These are phyloP conservation scores for Eupsittula cactorum DNA, from an alignment of 2,113 vertebrate genomes.

Conservation along the genomic window DNA sequence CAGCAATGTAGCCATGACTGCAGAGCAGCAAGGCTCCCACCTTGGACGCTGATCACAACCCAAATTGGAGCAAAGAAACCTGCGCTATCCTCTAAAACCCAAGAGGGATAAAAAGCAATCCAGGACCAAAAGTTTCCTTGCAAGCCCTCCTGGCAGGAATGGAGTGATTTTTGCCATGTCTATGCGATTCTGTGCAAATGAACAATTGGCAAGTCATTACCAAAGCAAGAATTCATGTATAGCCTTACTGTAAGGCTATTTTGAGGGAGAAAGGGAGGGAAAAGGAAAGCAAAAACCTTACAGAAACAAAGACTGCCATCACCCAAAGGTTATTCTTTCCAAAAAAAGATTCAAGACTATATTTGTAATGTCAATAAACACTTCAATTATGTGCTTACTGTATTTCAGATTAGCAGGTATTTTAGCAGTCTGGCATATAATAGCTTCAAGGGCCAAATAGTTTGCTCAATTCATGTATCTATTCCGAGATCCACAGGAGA, in stretches of 20 bases:
- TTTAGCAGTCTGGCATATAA: slow-evolving; percentile 24
- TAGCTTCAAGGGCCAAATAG: slow-evolving; percentile 14
- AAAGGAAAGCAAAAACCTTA: neutral
- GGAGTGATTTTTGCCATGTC: neutral
- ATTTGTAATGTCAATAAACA: slow-evolving; percentile 45
- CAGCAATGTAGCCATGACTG: fast-evolving
- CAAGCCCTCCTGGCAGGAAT: neutral
- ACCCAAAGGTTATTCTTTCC: neutral
- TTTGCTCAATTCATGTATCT: slow-evolving; percentile 1
- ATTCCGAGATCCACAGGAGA: neutral
- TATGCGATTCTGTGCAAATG: neutral
- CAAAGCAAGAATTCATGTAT: neutral
- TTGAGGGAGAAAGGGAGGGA: neutral
- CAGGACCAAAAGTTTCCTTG: neutral
- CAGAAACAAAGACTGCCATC: neutral
- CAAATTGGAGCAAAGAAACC: neutral
- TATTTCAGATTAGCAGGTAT: slow-evolving; percentile 54
- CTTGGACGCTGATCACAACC: neutral
- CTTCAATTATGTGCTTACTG: slow-evolving; percentile 12
- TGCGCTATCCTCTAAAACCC: neutral
- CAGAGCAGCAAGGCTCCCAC: neutral
- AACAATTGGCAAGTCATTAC: neutral
- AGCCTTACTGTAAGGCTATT: neutral
- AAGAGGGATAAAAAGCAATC: neutral
- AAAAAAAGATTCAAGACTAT: neutral